Base-by-base conservation (phyloP, 2,113 vertebrate species). In the Ornithorhynchus anatinus region DNA sequence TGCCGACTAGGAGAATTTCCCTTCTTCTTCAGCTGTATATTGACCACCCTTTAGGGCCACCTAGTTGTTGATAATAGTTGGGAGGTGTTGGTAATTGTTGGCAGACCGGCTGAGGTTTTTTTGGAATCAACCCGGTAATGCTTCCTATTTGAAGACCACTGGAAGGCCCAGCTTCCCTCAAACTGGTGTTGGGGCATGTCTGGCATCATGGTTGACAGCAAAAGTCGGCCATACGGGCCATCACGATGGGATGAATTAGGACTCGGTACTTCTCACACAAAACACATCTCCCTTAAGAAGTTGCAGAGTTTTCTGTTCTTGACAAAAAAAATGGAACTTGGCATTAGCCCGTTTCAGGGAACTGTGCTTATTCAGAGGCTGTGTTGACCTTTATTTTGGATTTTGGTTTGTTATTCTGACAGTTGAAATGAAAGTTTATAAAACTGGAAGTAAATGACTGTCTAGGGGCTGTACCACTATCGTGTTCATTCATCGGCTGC, bases 181-280 rank as follows among this genome's bases (percentile, higher is more conserved):
- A 5, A n/a, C n/a, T n/a, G 25, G 31, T 3, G 25, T 17, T 10
- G 19, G 6, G 15, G 25, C 25, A 50, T 31, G 15, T 2, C 27
- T 35, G 29, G 16, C 22, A 12, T 14, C 8, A 11, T 5, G 10
- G 36, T 19, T 1, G 13, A 1, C 3, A 10, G 17, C 3, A 48
- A 32, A 17, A 17, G 52, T 0, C 20, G 6, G 0, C 7, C 29
- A 31, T 12, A 43, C 19, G 31, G 16, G 20, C 45, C 23, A 5
- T 13, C 20, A 2, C 7, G 8, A 36, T 2, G 5, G 64, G 32
- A 19, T 32, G 35, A 23, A 20, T 7, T 1, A 16, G 8, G 13
- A 6, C 2, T 3, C 1, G 1, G 4, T 0, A 0, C 20, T 15
- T 27, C 10, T 17, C 33, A 36, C 6, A n/a, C 27, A 19, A 15